Base-by-base conservation (phyloP, 1,140 invertebrate species). In the Drosophila mauritiana region DNA sequence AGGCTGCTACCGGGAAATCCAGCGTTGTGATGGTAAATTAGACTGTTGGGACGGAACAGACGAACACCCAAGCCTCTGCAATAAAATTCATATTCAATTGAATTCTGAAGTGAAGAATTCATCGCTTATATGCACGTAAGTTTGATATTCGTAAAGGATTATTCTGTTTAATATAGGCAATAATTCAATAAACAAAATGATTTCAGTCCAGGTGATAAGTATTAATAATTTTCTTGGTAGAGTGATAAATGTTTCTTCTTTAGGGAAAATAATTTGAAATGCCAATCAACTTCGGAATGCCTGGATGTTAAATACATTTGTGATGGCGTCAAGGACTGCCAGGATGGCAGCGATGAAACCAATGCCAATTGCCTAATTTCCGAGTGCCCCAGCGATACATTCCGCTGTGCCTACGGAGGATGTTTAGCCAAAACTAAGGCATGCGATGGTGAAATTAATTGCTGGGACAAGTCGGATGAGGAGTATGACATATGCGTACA, bases 21-120 rank as follows among this genome's bases (percentile, higher is more conserved):
- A 80, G 0, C 84, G 83, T 25, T 95, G 95, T 70, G 93, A 97
- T 91, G 93, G 93, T 0, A 31, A 91, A 0, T 80, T 85, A 27
- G 93, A 97, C 61, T 97, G 96, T 81, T 43, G 91, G 0, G 95
- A 96, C 78, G 93, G 93, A n/a, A 96, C 95, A 2, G 97, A 97
- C 91, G 96, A 97, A 27, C 20, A 5, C n/a, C 15, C n/a, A 39
- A 77, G 11, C 62, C 63, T 34, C 53, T 53, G 53, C 22, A 42
- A 10, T 15, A n/a, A 3, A n/a, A 55, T 27, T 13, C 7, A 15
- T 13, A 55, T 0, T 6, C 22, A 15, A 4, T 3, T 4, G 0
- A 1, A 11, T 20, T 5, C n/a, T 10, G n/a, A 22, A 15, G 22
- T 17, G 5, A 42, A 27, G 2, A 37, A 5, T 22, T 40, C 13